phyloP scores from a whole-genome alignment of 2,797 vertebrate species.

The Numenius phaeopus region DNA sequence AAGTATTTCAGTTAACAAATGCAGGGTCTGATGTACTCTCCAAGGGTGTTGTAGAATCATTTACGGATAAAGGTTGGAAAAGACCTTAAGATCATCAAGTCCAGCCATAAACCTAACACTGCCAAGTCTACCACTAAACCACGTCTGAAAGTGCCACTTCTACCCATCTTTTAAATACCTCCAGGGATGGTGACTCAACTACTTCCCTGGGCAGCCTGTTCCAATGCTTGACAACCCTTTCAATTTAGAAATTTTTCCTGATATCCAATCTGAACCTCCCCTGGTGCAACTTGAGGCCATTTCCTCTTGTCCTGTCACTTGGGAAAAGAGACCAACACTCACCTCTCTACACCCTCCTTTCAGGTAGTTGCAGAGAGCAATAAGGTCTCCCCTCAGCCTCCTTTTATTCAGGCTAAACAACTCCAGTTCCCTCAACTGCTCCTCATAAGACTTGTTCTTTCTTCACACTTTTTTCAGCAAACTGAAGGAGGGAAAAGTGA shows the following conservation, averaged over 20 bases:
- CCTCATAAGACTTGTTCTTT: neutral
- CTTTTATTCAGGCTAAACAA: neutral
- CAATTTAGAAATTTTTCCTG: neutral
- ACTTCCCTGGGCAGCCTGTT: neutral
- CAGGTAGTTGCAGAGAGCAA: neutral
- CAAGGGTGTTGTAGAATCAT: neutral
- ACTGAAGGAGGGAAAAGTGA: neutral
- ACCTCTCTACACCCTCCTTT: neutral
- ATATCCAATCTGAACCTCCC: neutral
- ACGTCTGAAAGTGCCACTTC: accelerated
- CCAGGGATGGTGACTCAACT: neutral
- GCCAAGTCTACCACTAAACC: neutral
- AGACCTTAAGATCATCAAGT: neutral
- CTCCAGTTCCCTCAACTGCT: accelerated
- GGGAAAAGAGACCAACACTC: neutral
- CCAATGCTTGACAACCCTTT: neutral
- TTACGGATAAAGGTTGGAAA: neutral
- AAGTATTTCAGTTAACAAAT: neutral
- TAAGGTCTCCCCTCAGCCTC: neutral
- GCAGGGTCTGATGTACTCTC: neutral
- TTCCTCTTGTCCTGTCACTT: neutral
- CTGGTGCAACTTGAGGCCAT: neutral
- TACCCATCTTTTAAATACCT: neutral
- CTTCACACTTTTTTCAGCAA: neutral
- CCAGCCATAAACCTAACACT: neutral